These are phyloP conservation scores for Tragulus kanchil DNA, from an alignment of 2,113 vertebrate genomes.

Conservation along the genomic window DNA sequence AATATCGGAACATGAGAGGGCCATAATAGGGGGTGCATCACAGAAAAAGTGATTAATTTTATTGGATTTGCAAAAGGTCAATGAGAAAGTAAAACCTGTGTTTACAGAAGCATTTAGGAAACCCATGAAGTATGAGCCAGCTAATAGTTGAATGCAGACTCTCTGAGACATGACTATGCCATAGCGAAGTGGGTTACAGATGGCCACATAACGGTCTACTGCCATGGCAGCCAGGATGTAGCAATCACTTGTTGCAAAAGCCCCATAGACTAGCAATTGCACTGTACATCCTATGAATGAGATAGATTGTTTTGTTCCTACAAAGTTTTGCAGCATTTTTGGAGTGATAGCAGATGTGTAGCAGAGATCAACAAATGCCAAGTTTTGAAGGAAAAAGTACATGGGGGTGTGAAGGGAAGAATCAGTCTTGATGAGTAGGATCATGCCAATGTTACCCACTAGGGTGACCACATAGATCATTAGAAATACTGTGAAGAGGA, in stretches of 20 bases:
- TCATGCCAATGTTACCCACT: slow-evolving; percentile 71
- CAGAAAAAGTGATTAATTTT: slow-evolving; percentile 76
- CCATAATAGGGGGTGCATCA: neutral
- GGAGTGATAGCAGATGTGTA: neutral
- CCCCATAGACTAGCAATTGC: neutral
- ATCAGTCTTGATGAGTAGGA: slow-evolving; percentile 65
- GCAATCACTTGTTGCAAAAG: neutral
- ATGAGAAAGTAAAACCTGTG: slow-evolving; percentile 6
- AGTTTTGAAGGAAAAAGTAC: slow-evolving; percentile 71
- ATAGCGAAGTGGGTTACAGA: neutral
- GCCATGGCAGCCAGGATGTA: neutral
- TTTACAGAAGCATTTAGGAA: slow-evolving; percentile 68
- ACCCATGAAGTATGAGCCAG: slow-evolving; percentile 60
- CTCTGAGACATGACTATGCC: neutral
- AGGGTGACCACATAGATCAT: slow-evolving; percentile 42
- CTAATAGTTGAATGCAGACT: slow-evolving; percentile 3
- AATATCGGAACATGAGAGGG: slow-evolving; percentile 25
- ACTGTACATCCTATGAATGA: neutral
- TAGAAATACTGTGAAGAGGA: slow-evolving; percentile 70
- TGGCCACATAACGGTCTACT: neutral
- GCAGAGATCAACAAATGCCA: slow-evolving; percentile 56
- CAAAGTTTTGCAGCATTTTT: neutral
- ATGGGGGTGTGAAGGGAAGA: slow-evolving; percentile 68
- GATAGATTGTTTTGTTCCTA: neutral
- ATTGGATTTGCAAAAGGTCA: slow-evolving; percentile 66